A percentile compares a stretch with the other conserved stretches of the same genome.
Evolutionary conservation across 2,113 vertebrate genomes (phyloP).

Genomic region (Neotragus moschatus): DNA sequence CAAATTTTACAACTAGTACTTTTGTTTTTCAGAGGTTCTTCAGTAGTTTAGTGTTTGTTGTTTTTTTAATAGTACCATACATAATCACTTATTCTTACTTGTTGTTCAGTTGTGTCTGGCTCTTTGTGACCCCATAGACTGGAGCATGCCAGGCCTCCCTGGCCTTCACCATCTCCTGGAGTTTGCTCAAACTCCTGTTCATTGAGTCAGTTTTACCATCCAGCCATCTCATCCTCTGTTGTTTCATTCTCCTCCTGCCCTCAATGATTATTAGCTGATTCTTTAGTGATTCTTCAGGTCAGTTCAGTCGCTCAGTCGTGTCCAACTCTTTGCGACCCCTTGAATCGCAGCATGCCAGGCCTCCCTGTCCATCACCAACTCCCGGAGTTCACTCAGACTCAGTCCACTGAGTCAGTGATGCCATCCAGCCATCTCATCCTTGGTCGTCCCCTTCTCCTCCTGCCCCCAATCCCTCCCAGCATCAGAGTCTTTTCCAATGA

Average conservation of each 20-base stretch:
- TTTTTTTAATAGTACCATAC: not conserved
- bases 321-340: no score
- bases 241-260: not conserved
- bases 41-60: not conserved
- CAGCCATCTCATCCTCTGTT: not conserved
- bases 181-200: not conserved
- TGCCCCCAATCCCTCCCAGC: no score
- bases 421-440: no score
- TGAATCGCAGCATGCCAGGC: no score
- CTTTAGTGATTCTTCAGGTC: not conserved
- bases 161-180: not conserved
- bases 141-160: not conserved
- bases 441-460: no score
- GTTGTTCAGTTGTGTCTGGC: not conserved
- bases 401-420: rapidly evolving
- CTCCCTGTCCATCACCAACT: no score
- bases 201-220: not conserved
- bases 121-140: not conserved
- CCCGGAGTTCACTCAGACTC: no score
- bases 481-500: no score
- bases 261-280: not conserved
- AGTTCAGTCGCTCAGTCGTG: no score
- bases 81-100: not conserved
- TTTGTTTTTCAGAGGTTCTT: not conserved
- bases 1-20: not conserved